A percentile compares a stretch with the other conserved stretches of the same genome.
Conservation (phyloP, 2,888 invertebrate genomes). For the Phrixothrix hirtus region DNA sequence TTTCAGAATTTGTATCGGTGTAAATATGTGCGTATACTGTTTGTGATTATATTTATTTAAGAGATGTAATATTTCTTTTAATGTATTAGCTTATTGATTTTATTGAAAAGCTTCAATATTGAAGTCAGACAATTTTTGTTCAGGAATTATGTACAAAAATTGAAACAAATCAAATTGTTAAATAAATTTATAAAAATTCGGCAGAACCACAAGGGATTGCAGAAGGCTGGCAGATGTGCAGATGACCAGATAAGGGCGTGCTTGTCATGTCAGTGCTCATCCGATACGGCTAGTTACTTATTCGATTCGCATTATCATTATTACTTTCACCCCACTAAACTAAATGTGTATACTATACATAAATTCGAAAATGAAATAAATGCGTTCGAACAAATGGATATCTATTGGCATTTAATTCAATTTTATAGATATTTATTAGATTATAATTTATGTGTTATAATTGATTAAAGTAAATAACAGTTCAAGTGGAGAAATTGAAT, state of each 20-base stretch:
- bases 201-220: constrained; percentile 23
- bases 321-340: constrained; percentile 22
- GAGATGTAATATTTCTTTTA: constrained; percentile 11
- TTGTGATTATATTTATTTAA: constrained; percentile 4
- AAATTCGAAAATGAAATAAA: constrained; percentile 16
- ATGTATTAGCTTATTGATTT: too few species aligned
- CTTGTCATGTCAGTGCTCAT: constrained; percentile 40
- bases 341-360: constrained; percentile 3
- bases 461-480: too few species aligned
- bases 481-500: too few species aligned
- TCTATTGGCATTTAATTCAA: not conserved
- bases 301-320: constrained; percentile 40
- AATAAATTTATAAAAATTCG: too few species aligned
- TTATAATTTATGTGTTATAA: not conserved
- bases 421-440: not conserved
- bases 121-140: too few species aligned
- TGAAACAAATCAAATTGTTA: too few species aligned
- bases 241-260: constrained; percentile 35
- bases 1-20: constrained; percentile 3
- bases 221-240: constrained; percentile 31
- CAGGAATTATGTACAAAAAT: too few species aligned
- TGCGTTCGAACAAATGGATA: constrained; percentile 2
- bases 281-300: constrained; percentile 44
- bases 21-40: constrained; percentile 8
- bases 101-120: too few species aligned